Base-by-base conservation (phyloP, 2,888 invertebrate genomes). In the Drosophila buzzatii region DNA sequence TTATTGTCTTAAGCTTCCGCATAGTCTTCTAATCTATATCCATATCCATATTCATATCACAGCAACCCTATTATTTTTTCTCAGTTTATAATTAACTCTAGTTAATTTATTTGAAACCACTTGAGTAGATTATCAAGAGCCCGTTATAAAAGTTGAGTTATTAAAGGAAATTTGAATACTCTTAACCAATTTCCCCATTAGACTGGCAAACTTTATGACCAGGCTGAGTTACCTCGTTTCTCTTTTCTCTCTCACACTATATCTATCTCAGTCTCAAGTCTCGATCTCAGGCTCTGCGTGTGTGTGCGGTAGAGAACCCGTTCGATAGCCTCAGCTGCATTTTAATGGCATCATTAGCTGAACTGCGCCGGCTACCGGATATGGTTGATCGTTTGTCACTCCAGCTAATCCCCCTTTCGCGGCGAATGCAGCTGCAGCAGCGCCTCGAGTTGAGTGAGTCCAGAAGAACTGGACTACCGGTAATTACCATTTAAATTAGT, bases 401-500 rank as follows among this genome's bases (percentile, higher is more conserved):
- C 77, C 16, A 49, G 76, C 73, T 86, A 76, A 89, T 79, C 73
- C 83, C 67, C 60, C 35, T 16, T 51, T 33, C 35, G 27, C 31
- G 31, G 49, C 53, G 65, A 59, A 42, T 51, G 72, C 68, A 72
- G 58, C 59, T 52, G 60, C 69, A 35, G 45, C 59, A n/a, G 37
- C 37, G 12, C 20, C 23, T 44, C 55, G 53, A 70, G 37, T 37
- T 44, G 42, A 31, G 33, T 16, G 31, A 51, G 49, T 51, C 49
- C 27, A 4, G 16, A 31, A 31, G 31, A 39, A 20, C 18, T 31
- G 49, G 59, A 49, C 59, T 59, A 39, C 59, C 59, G 41, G 82
- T 85, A 86, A 87, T 87, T 85, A 86, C 87, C 53, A 82, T 85
- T 71, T 88, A 90, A 90, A 89, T 87, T 78, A 87, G 89, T 77